A percentile compares a stretch with the other conserved stretches of the same genome.
phyloP scores from a whole-genome alignment of 2,797 vertebrate genomes.

The Ciconia nigra region DNA sequence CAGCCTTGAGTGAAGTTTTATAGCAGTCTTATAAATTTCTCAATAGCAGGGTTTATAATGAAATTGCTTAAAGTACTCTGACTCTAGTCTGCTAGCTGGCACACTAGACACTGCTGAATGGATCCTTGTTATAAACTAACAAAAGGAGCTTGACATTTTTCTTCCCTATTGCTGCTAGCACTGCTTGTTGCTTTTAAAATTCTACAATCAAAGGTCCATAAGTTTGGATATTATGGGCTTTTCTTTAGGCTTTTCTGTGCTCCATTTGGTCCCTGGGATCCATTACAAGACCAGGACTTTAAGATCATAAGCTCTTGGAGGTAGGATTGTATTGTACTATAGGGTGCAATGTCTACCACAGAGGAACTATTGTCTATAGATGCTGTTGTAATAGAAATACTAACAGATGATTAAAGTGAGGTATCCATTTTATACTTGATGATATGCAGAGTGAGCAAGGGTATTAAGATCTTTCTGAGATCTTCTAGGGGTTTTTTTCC shows the following conservation, averaged over 20 bases:
- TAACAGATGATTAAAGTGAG: background rate
- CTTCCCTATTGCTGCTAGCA: background rate
- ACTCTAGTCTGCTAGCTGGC: background rate
- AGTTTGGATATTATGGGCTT: background rate
- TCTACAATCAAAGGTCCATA: background rate
- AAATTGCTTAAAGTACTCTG: slow-evolving; percentile 15
- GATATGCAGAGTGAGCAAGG: background rate
- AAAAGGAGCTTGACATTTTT: background rate
- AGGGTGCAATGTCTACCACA: background rate
- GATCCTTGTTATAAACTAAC: background rate
- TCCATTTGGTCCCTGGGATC: background rate
- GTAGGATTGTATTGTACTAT: background rate
- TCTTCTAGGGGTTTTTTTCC: background rate
- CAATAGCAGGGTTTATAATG: slow-evolving; percentile 13
- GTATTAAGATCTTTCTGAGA: background rate
- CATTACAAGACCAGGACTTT: background rate
- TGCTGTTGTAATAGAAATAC: background rate
- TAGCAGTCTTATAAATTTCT: slow-evolving; percentile 32
- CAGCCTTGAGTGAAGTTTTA: slow-evolving; percentile 30
- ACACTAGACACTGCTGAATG: background rate
- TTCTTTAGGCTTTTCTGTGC: background rate
- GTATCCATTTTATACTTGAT: background rate
- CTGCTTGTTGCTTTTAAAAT: background rate
- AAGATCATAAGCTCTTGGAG: background rate
- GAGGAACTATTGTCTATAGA: background rate